Conservation (phyloP, 2,797 vertebrate species). For the Alfaro cultratus region DNA sequence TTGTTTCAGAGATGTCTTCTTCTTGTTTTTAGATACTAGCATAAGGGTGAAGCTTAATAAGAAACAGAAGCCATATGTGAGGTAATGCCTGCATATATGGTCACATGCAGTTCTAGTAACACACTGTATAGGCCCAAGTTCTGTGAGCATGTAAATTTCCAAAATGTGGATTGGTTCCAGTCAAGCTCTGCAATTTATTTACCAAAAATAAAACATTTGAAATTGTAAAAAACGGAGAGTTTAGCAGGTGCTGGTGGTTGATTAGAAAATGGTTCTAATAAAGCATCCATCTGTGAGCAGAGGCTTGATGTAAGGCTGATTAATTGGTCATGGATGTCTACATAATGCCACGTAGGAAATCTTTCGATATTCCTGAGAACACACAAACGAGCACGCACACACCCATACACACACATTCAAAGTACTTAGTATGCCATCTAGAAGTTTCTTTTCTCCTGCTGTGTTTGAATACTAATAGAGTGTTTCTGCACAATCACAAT, state of each 20-base stretch:
- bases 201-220: conserved; percentile 77
- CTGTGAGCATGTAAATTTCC: conserved; percentile 64
- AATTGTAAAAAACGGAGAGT: conserved; percentile 70
- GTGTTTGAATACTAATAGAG: conserved; percentile 83
- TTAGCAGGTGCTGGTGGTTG: conserved; percentile 76
- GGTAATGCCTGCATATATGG: conserved; percentile 9
- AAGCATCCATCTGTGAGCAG: conserved; percentile 83
- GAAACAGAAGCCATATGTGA: conserved; percentile 27
- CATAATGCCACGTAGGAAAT: conserved; percentile 84
- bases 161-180: conserved; percentile 76
- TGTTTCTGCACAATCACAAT: conserved; percentile 79
- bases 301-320: conserved; percentile 80
- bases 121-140: conserved; percentile 34
- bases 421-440: conserved; percentile 81
- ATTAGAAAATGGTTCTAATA: conserved; percentile 81
- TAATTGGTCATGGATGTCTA: conserved; percentile 84
- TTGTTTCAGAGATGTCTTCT: conserved; percentile 34
- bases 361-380: conserved; percentile 72
- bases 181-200: conserved; percentile 74
- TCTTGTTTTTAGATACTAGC: conserved; percentile 10
- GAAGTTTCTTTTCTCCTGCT: conserved; percentile 82
- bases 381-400: conserved; percentile 41
- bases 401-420: conserved; percentile 32
- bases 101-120: conserved; percentile 42
- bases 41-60: conserved; percentile 10